Percentiles rank a stretch among this genome's conserved stretches.
These are phyloP conservation scores for Darevskia nairensis DNA, from an alignment of 2,797 vertebrate species.

Conservation along the genomic window DNA sequence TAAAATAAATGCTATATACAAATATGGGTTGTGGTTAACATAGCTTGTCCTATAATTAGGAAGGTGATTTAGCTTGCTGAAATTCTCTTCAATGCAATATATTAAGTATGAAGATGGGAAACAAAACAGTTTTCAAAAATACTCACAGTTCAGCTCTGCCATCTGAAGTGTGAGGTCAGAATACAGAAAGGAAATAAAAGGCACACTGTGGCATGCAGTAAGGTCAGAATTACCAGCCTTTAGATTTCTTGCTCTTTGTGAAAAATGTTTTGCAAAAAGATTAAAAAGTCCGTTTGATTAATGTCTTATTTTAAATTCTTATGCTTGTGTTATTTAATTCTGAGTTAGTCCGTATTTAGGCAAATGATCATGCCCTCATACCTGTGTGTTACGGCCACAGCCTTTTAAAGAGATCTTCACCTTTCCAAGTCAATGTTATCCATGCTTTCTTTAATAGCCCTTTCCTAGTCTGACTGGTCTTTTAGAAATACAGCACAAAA, in stretches of 20 bases:
- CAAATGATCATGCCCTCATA: neutral
- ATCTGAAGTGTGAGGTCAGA: conserved; percentile 8
- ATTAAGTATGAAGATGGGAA: conserved; percentile 48
- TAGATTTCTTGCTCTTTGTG: conserved; percentile 36
- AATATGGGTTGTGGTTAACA: conserved; percentile 50
- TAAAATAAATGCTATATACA: conserved; percentile 58
- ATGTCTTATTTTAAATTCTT: conserved; percentile 28
- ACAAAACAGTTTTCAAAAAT: conserved; percentile 46
- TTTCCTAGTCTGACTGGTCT: neutral
- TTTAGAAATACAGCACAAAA: conserved; percentile 33
- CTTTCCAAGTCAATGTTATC: neutral
- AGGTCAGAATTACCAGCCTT: conserved; percentile 55
- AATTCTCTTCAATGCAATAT: conserved; percentile 49
- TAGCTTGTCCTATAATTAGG: conserved; percentile 49
- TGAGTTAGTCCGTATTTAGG: neutral
- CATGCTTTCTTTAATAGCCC: neutral
- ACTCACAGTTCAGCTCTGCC: conserved; percentile 31
- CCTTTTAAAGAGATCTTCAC: neutral
- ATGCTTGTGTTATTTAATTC: conserved; percentile 22
- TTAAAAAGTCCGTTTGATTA: conserved; percentile 35
- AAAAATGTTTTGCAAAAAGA: conserved; percentile 29
- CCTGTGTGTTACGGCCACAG: neutral
- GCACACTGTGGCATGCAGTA: conserved; percentile 64
- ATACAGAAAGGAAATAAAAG: conserved; percentile 63
- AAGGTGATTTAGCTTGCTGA: conserved; percentile 53